Conservation (phyloP, 2,113 vertebrate genomes). For the Amphiprion percula region DNA sequence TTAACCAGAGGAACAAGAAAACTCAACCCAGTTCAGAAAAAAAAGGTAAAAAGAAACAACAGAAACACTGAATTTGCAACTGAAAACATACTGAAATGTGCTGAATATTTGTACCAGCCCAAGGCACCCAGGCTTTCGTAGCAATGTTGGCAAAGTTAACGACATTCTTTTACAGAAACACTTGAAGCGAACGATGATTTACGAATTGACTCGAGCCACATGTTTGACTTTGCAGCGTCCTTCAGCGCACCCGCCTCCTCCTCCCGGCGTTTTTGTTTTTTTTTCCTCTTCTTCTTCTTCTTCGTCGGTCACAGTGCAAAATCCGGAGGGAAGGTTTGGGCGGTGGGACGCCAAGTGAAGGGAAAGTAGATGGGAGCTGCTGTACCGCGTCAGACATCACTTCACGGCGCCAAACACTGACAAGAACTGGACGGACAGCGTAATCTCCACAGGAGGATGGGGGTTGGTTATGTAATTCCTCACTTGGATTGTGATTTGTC, state of each 20-base stretch:
- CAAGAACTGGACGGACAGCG: slow-evolving; percentile 68
- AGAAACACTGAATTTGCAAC: slow-evolving; percentile 77
- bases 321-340: slow-evolving; percentile 66
- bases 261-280: slow-evolving; percentile 24
- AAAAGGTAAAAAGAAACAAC: slow-evolving; percentile 51
- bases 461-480: slow-evolving; percentile 69
- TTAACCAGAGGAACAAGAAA: slow-evolving; percentile 71
- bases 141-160: slow-evolving; percentile 87
- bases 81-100: slow-evolving; percentile 71
- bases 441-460: slow-evolving; percentile 60
- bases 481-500: slow-evolving; percentile 72
- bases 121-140: slow-evolving; percentile 90
- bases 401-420: slow-evolving; percentile 74
- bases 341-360: not conserved
- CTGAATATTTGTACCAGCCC: slow-evolving; percentile 85
- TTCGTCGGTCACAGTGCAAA: slow-evolving; percentile 86
- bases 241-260: slow-evolving; percentile 62
- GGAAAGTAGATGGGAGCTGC: not conserved
- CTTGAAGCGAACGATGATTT: slow-evolving; percentile 77
- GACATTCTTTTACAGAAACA: slow-evolving; percentile 83
- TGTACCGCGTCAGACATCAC: slow-evolving; percentile 67
- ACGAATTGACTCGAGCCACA: slow-evolving; percentile 60
- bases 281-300: slow-evolving; percentile 20
- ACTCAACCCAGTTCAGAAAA: slow-evolving; percentile 58
- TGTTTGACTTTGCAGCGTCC: slow-evolving; percentile 77